Base-by-base conservation (phyloP, 1,140 invertebrate species). In the Rhagoletis pomonella region DNA sequence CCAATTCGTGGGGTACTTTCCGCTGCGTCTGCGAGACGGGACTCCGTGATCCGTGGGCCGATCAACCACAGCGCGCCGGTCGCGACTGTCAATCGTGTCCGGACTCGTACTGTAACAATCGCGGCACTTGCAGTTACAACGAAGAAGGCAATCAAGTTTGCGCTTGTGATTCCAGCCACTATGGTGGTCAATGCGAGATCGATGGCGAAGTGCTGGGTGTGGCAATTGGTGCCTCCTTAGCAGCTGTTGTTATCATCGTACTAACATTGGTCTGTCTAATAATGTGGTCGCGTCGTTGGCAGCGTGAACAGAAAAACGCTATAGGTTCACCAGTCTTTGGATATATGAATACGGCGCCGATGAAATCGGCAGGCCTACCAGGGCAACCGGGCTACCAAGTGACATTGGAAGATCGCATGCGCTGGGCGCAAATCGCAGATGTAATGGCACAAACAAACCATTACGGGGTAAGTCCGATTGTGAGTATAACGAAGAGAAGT, bases 201-300 rank as follows among this genome's bases (percentile, higher is more conserved):
- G 98, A 98, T 91, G 97, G 97, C 9, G 97, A 98, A 94, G 97
- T 98, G 69, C 93, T 98, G 50, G 97, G 96, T 0, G 97, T 98
- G 29, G 97, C 97, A 0, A 96, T 98, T 88, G 97, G 97, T 17
- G 97, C 97, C 0, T 97, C 97, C 2, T 95, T 98, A 4, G 96
- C 96, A 7, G 97, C 97, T 39, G 95, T 98, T 4, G 95, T 98
- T 47, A 98, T 98, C 85, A 98, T 98, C 90, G 95, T 97, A 1
- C 92, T 98, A 47, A 98, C 97, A 0, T 93, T 98, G 1, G 96
- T 97, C 1, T 97, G 97, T 89, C 94, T 98, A 4, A 96, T 98
- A 87, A 97, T 97, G 94, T 98, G 97, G 97, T 98, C 97, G 95
- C 97, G 97, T 85, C 95, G 96, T 88, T 98, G 97, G 97, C 97